Conservation (phyloP, 2,113 vertebrate genomes). For the Xenotilapia longispinis region DNA sequence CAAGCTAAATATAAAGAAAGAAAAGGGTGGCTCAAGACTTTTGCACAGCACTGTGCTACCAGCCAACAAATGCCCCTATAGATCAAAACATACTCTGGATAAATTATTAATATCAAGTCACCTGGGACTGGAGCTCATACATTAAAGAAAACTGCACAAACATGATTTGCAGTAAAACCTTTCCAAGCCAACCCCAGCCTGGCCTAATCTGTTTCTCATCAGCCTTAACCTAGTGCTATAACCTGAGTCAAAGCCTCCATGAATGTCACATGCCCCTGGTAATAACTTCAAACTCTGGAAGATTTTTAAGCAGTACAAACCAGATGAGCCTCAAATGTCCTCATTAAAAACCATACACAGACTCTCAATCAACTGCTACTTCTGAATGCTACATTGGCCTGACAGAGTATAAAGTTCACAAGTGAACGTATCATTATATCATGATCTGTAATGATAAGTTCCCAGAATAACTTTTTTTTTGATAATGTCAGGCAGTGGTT, state of each 20-base stretch:
- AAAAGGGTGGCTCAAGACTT: neutral
- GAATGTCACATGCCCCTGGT: slow-evolving; percentile 2
- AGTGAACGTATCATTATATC: slow-evolving; percentile 64
- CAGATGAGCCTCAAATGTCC: slow-evolving; percentile 37
- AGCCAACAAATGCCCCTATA: neutral
- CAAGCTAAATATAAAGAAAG: neutral
- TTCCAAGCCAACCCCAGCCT: neutral
- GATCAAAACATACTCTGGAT: neutral
- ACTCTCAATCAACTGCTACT: slow-evolving; percentile 55
- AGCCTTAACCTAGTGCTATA: neutral
- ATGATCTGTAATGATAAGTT: slow-evolving; percentile 71
- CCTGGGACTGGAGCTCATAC: neutral
- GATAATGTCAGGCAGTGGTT: slow-evolving; percentile 64
- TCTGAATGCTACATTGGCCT: slow-evolving; percentile 26
- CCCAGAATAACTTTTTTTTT: slow-evolving; percentile 60
- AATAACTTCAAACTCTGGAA: slow-evolving; percentile 14
- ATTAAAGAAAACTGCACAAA: neutral
- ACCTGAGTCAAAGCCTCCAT: neutral
- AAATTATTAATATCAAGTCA: neutral
- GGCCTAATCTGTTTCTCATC: neutral
- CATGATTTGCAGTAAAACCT: neutral
- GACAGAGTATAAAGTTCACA: slow-evolving; percentile 58
- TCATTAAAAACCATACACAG: slow-evolving; percentile 56
- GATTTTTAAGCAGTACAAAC: slow-evolving; percentile 14
- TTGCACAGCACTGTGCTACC: neutral